Evolutionary conservation across 2,888 invertebrate species (phyloP).

Genomic region (Hedya salicella): DNA sequence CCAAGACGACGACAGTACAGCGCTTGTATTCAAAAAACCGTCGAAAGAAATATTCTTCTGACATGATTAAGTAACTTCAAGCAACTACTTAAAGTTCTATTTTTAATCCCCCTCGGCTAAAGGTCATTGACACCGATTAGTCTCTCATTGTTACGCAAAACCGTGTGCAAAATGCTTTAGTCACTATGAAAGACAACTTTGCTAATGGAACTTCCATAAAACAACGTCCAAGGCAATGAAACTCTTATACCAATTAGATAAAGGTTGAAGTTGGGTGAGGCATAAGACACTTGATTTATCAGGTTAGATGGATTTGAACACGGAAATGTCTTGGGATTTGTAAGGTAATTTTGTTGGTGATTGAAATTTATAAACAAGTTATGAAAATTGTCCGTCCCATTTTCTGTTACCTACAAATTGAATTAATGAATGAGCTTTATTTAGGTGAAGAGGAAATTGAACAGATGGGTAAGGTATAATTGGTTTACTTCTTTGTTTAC

Average conservation of each 20-base stretch:
- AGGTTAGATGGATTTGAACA: slow-evolving; percentile 6
- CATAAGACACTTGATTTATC: neutral
- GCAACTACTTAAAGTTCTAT: slow-evolving; percentile 12
- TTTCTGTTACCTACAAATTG: no score
- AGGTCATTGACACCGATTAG: slow-evolving; percentile 34
- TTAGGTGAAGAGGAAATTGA: no score
- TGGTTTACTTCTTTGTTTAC: no score
- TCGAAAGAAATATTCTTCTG: neutral
- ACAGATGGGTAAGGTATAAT: no score
- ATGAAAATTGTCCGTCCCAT: no score
- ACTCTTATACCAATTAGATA: neutral
- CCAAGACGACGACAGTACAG: no score
- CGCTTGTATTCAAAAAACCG: no score
- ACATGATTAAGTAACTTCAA: neutral
- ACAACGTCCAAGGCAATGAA: neutral
- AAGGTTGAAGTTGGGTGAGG: neutral
- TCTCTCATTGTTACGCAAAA: slow-evolving; percentile 22
- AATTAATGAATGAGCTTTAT: no score
- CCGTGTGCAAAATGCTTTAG: slow-evolving; percentile 13
- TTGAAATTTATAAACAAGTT: no score
- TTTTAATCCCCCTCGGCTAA: neutral
- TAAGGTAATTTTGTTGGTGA: neutral
- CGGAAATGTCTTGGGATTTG: slow-evolving; percentile 5
- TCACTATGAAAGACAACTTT: slow-evolving; percentile 21
- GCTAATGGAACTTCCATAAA: slow-evolving; percentile 5